These are phyloP conservation scores for Pangasius larnaudii DNA, from an alignment of 2,797 vertebrate species.

Conservation along the genomic window DNA sequence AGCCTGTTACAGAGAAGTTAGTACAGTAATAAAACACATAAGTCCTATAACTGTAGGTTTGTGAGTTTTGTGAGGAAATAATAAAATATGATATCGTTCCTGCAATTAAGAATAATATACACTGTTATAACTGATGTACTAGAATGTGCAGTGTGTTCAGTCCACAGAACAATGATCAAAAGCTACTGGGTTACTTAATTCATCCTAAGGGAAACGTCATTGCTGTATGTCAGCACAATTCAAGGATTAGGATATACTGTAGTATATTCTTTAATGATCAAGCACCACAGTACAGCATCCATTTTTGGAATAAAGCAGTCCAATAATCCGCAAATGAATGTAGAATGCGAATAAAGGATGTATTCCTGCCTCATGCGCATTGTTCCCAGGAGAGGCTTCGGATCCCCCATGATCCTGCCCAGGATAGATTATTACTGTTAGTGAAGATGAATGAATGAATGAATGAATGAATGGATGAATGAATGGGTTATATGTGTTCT, in stretches of 20 bases:
- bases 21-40: not conserved
- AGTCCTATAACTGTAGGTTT: not conserved
- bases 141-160: not conserved
- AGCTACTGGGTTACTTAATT: not conserved
- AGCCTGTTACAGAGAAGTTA: not conserved
- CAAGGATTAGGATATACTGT: not conserved
- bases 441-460: not conserved
- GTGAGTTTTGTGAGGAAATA: not conserved
- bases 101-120: not conserved
- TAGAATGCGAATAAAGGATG: not conserved
- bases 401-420: not conserved
- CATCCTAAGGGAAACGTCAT: not conserved
- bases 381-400: not conserved
- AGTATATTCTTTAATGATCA: not conserved
- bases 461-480: not conserved
- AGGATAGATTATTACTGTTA: not conserved
- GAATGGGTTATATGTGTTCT: not conserved
- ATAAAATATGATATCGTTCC: not conserved
- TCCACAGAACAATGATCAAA: slow-evolving; percentile 7
- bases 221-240: not conserved
- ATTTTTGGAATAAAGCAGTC: not conserved
- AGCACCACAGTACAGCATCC: not conserved
- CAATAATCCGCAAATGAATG: not conserved
- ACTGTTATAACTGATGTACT: not conserved
- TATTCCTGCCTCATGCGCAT: not conserved